Percentiles rank a stretch among this genome's conserved stretches.
phyloP scores from a whole-genome alignment of 2,888 invertebrate genomes.

The Neoscelio sp. region DNA sequence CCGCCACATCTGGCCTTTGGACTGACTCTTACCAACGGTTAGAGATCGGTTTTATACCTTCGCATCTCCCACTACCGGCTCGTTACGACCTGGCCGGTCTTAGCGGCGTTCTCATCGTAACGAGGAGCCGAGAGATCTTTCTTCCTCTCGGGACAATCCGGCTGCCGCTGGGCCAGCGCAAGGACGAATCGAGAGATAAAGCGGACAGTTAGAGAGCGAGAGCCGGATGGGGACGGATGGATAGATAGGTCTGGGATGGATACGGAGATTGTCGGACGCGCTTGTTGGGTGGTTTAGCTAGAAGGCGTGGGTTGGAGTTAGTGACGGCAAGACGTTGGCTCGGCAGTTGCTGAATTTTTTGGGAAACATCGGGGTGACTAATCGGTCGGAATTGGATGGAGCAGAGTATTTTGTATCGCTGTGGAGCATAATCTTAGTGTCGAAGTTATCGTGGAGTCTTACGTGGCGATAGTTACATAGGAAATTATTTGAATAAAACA shows the following conservation, averaged over 20 bases:
- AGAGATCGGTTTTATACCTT: conserved; percentile 81
- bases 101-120: conserved; percentile 63
- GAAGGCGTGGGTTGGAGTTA: no score
- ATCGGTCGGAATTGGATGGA: no score
- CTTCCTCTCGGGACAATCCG: conserved; percentile 66
- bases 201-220: conserved; percentile 34
- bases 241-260: not conserved
- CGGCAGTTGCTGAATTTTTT: no score
- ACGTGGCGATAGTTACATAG: no score
- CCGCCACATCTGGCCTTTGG: conserved; percentile 81
- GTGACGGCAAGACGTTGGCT: no score
- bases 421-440: no score
- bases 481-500: no score
- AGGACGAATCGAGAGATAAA: conserved; percentile 65
- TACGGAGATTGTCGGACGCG: not conserved
- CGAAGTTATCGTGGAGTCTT: no score
- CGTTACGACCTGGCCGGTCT: conserved; percentile 65
- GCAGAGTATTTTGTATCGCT: no score
- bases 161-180: conserved; percentile 68
- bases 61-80: conserved; percentile 79
- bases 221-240: conserved; percentile 24
- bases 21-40: conserved; percentile 78
- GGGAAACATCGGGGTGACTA: no score
- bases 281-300: not conserved
- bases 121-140: conserved; percentile 61